Percentiles rank a stretch among this genome's conserved stretches.
Evolutionary conservation across 2,888 invertebrate species (phyloP).

Genomic region (Drosophila nr. medialis): DNA sequence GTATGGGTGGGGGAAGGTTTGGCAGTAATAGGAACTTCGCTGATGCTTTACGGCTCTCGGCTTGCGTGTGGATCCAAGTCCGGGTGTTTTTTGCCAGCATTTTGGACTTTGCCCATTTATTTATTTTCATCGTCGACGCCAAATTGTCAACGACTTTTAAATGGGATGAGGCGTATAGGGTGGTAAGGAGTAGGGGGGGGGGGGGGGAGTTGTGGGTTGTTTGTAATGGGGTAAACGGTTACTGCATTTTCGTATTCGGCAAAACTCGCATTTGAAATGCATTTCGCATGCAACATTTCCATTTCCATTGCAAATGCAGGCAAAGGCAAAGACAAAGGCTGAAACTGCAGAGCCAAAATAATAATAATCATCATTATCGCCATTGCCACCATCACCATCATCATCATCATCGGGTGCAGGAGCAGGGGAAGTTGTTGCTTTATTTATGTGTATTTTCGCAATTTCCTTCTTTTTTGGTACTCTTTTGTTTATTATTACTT

Average conservation of each 20-base stretch:
- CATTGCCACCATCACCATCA: slow-evolving; percentile 17
- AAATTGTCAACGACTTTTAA: slow-evolving; percentile 72
- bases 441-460: slow-evolving; percentile 52
- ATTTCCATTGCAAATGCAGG: slow-evolving; percentile 67
- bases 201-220: neutral
- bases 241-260: slow-evolving; percentile 44
- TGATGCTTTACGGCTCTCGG: slow-evolving; percentile 18
- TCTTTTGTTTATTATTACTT: slow-evolving; percentile 51
- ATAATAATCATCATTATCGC: slow-evolving; percentile 46
- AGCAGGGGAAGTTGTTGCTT: slow-evolving; percentile 15
- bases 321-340: slow-evolving; percentile 46
- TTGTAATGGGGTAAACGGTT: slow-evolving; percentile 29
- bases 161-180: slow-evolving; percentile 1
- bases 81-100: slow-evolving; percentile 11
- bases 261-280: slow-evolving; percentile 71
- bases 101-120: slow-evolving; percentile 70
- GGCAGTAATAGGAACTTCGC: slow-evolving; percentile 36
- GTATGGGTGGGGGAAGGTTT: neutral
- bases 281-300: slow-evolving; percentile 69
- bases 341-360: slow-evolving; percentile 39
- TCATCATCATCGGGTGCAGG: slow-evolving; percentile 2
- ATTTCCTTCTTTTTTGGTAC: slow-evolving; percentile 7
- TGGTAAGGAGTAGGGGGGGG: neutral
- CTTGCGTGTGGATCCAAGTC: slow-evolving; percentile 11
- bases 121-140: slow-evolving; percentile 73